A percentile compares a stretch with the other conserved stretches of the same genome.
Evolutionary conservation across 2,797 vertebrate species (phyloP).

Genomic region (Eulemur rubriventer): DNA sequence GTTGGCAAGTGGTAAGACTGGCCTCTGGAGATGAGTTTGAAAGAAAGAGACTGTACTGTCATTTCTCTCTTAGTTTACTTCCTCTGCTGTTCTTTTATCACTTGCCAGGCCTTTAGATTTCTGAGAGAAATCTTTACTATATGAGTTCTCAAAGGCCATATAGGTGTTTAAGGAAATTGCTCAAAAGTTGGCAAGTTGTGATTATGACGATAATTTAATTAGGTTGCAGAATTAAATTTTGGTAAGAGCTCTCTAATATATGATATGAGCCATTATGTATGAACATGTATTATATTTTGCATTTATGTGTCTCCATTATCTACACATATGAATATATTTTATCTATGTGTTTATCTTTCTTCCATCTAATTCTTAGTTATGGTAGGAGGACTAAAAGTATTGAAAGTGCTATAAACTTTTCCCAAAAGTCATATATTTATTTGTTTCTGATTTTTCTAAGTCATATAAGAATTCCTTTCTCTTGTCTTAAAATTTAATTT

Average conservation of each 20-base stretch:
- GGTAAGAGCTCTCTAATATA: not conserved
- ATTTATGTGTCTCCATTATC: not conserved
- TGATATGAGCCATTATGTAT: constrained; percentile 26
- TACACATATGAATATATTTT: constrained; percentile 38
- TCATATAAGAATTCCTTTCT: constrained; percentile 41
- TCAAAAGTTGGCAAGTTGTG: constrained; percentile 20
- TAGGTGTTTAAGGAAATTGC: not conserved
- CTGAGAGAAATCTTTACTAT: not conserved
- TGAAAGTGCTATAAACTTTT: not conserved
- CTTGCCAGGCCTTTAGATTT: not conserved
- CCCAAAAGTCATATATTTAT: not conserved
- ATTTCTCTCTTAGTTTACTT: constrained; percentile 21
- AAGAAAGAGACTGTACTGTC: not conserved
- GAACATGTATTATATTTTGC: not conserved
- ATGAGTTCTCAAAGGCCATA: not conserved
- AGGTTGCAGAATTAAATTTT: constrained; percentile 26
- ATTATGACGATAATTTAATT: not conserved
- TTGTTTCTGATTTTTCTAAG: constrained; percentile 18
- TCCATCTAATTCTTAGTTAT: constrained; percentile 25
- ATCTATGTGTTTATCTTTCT: constrained; percentile 21
- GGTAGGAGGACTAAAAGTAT: constrained; percentile 29
- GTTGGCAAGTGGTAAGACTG: not conserved
- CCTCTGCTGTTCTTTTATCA: not conserved
- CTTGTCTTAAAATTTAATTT: constrained; percentile 10
- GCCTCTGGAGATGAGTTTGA: not conserved